phyloP scores from a whole-genome alignment of 2,888 invertebrate species.

The Pharmacophagus antenor region DNA sequence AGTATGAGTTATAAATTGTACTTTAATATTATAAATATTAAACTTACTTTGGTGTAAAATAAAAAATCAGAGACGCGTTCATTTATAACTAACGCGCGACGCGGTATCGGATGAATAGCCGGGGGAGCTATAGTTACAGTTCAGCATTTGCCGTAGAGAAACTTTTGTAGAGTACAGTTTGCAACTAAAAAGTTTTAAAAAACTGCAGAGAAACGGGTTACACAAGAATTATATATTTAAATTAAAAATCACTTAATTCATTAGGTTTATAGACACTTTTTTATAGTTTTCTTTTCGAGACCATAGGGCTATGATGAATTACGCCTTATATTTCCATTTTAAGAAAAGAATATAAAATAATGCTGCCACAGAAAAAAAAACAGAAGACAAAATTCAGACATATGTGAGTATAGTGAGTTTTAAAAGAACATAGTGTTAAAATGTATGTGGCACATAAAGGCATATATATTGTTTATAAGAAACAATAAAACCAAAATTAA shows the following conservation, averaged over 20 bases:
- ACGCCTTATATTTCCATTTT: too few species aligned
- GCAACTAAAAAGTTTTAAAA: constrained; percentile 22
- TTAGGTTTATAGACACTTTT: neutral
- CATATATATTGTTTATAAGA: too few species aligned
- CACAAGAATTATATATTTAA: neutral
- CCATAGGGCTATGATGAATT: too few species aligned
- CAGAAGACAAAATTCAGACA: too few species aligned
- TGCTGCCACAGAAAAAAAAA: too few species aligned
- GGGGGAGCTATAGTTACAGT: neutral
- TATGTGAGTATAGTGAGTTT: too few species aligned
- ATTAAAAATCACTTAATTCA: neutral
- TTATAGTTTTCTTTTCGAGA: too few species aligned
- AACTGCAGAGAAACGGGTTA: neutral
- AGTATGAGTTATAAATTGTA: too few species aligned
- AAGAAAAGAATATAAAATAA: too few species aligned
- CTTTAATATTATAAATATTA: neutral
- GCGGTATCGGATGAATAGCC: constrained; percentile 1
- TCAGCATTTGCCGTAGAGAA: constrained; percentile 7
- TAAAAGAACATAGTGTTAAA: too few species aligned
- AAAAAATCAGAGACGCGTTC: neutral
- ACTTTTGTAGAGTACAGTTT: constrained; percentile 22
- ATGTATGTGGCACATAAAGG: too few species aligned
- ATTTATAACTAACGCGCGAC: constrained; percentile 7
- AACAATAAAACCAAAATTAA: too few species aligned
- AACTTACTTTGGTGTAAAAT: neutral